phyloP scores from a whole-genome alignment of 2,888 invertebrate species.

The Hemithea aestivaria region DNA sequence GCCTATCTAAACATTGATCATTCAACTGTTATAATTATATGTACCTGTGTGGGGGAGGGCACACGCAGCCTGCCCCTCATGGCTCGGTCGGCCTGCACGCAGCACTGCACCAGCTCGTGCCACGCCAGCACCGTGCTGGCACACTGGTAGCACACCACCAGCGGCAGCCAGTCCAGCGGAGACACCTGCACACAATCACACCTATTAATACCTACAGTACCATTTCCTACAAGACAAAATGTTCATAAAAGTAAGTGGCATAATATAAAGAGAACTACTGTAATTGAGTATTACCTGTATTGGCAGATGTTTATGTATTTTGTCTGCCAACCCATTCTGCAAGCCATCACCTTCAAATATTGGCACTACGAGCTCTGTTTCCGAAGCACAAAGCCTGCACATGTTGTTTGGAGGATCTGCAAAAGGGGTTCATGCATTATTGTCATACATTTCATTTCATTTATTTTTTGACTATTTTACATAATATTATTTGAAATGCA shows the following conservation, averaged over 20 bases:
- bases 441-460: too few species aligned
- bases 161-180: slow-evolving; percentile 74
- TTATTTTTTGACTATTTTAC: too few species aligned
- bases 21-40: too few species aligned
- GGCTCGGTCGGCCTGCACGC: slow-evolving; percentile 70
- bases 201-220: too few species aligned
- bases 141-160: slow-evolving; percentile 82
- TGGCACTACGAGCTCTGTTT: slow-evolving; percentile 74
- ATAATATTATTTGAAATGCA: too few species aligned
- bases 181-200: too few species aligned
- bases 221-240: too few species aligned
- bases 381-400: slow-evolving; percentile 78
- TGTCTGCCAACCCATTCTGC: slow-evolving; percentile 77
- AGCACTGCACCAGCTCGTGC: slow-evolving; percentile 80
- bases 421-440: too few species aligned
- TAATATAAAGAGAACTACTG: background rate
- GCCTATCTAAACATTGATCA: too few species aligned
- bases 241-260: too few species aligned
- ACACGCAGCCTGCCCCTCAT: slow-evolving; percentile 8
- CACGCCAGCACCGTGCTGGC: slow-evolving; percentile 81
- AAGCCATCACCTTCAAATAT: slow-evolving; percentile 82
- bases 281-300: slow-evolving; percentile 25
- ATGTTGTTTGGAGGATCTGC: slow-evolving; percentile 32
- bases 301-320: slow-evolving; percentile 82
- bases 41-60: too few species aligned